Evolutionary conservation across 2,797 vertebrate genomes (phyloP), one percentile per base, ranked within the genome.

Genomic region (Lepus oiostolus): DNA sequence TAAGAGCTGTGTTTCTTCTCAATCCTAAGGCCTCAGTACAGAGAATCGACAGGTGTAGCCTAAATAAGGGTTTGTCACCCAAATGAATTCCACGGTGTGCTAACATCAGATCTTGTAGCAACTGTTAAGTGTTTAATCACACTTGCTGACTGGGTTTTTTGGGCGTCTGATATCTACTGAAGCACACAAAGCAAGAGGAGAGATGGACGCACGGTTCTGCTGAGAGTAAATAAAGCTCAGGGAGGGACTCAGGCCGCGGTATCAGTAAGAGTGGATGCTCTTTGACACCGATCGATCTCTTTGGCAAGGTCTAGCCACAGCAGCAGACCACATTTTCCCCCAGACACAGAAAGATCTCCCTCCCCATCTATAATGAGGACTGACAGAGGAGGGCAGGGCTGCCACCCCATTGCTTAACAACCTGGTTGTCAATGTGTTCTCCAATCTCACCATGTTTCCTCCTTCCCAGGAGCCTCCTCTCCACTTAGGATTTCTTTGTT

Each of bases 201-300:
- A n/a, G 38, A 77, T 86, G 0, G 6, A 86, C 7, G 85, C 88
- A 85, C 50, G 67, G 58, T 82, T 84, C 75, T 13, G 21, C 60
- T 9, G 58, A n/a, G 52, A 95, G 83, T 52, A 87, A 96, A 76
- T 19, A 71, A 71, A 65, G 30, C 5, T 26, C 63, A 47, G 65
- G 28, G 7, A 47, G 81, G 76, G 30, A 79, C 26, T 7, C 30
- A 17, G 24, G 86, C 81, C 72, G 19, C 0, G 11, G 35, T 32
- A 63, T 42, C 30, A 47, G 79, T 28, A 67, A 68, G 71, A 68
- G 77, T 8, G 72, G 47, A 58, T 24, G 26, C 17, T 83, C 70
- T 95, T 14, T 32, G 90, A 60, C 71, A 26, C 2, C 13, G 62
- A 68, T n/a, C 0, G 5, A 75, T 90, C 83, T 65, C 5, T 22